These are phyloP conservation scores for Phymorhynchus buccinoides DNA, from an alignment of 1,140 invertebrate genomes.

Conservation along the genomic window DNA sequence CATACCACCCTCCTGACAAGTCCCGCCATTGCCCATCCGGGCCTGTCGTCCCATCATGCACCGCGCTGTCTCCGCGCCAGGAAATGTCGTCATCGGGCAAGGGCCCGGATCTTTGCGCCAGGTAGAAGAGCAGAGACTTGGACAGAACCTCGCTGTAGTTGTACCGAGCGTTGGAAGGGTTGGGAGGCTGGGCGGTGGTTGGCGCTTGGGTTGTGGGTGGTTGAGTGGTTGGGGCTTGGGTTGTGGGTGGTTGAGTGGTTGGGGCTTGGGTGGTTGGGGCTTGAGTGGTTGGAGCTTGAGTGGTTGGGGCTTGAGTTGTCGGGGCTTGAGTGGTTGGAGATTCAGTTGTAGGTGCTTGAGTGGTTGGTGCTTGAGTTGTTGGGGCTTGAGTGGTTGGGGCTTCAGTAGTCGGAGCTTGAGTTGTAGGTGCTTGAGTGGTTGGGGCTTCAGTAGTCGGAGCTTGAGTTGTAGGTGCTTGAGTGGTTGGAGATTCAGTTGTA, in stretches of 20 bases:
- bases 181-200: background rate
- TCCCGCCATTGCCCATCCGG: background rate
- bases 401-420: background rate
- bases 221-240: background rate
- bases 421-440: background rate
- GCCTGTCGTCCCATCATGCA: background rate
- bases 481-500: background rate
- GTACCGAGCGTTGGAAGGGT: background rate
- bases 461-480: background rate
- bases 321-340: background rate
- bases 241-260: background rate
- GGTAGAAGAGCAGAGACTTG: background rate
- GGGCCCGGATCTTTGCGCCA: background rate
- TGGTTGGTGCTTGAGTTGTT: background rate
- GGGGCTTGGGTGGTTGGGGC: background rate
- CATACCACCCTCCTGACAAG: constrained; percentile 6
- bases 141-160: constrained; percentile 14
- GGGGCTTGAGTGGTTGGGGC: background rate
- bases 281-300: background rate
- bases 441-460: background rate
- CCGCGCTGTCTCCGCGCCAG: constrained; percentile 16
- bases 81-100: constrained; percentile 21
- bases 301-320: background rate
- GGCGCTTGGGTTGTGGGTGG: background rate
- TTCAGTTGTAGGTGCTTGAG: background rate